Evolutionary conservation across 1,140 invertebrate species (phyloP).

Genomic region (Anagrus nilaparvatae): DNA sequence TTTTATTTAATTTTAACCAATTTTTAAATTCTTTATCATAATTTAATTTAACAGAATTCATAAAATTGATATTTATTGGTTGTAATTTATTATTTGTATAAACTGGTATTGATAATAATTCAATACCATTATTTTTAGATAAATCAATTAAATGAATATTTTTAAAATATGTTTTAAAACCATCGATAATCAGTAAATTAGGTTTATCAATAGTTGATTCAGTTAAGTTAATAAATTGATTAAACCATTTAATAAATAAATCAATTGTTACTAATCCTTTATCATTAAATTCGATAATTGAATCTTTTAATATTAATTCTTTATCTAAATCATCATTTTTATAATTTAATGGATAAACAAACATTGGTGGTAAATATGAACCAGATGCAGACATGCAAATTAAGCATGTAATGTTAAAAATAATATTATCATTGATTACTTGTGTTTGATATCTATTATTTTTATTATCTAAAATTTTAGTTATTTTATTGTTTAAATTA

Average conservation of each 20-base stretch:
- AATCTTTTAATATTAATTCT: conserved; percentile 21
- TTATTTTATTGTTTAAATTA: conserved; percentile 16
- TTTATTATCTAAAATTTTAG: conserved; percentile 25
- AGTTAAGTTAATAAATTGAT: conserved; percentile 23
- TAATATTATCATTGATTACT: conserved; percentile 27
- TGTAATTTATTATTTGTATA: conserved; percentile 33
- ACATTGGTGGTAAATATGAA: conserved; percentile 25
- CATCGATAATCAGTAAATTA: conserved; percentile 31
- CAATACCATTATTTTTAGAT: conserved; percentile 25
- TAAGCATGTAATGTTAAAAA: conserved; percentile 24
- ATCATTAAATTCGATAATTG: conserved; percentile 21
- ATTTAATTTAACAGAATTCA: conserved; percentile 27
- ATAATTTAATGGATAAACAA: conserved; percentile 27
- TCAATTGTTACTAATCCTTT: conserved; percentile 27
- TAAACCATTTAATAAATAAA: conserved; percentile 31
- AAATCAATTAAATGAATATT: conserved; percentile 31
- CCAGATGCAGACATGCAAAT: conserved; percentile 28
- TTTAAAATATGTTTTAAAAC: conserved; percentile 29
- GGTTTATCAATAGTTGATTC: conserved; percentile 19
- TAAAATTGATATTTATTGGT: conserved; percentile 32
- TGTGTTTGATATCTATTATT: conserved; percentile 28
- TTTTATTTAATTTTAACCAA: conserved; percentile 25
- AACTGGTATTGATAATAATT: conserved; percentile 29
- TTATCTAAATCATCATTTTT: conserved; percentile 18
- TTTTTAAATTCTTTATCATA: conserved; percentile 24